Percentiles rank a stretch among this genome's conserved stretches.
These are phyloP conservation scores for Macaca nemestrina DNA, from an alignment of 2,113 vertebrate genomes.

Conservation along the genomic window DNA sequence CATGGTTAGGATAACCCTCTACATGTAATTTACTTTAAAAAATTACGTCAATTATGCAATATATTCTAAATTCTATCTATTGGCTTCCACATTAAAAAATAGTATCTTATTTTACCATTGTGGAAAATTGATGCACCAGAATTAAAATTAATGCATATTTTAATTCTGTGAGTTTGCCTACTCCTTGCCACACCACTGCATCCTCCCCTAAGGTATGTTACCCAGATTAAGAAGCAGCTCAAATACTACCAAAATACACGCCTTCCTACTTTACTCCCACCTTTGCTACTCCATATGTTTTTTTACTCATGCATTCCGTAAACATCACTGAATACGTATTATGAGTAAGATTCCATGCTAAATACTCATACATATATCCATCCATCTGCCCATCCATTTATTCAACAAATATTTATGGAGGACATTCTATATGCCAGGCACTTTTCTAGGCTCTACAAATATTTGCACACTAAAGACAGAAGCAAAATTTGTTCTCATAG, in stretches of 20 bases:
- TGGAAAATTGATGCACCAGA: background rate
- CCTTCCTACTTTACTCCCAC: background rate
- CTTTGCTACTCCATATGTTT: background rate
- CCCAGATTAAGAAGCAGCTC: background rate
- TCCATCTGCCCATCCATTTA: background rate
- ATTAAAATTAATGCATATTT: background rate
- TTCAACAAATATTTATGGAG: background rate
- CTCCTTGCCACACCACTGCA: background rate
- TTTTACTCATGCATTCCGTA: background rate
- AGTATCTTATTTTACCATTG: background rate
- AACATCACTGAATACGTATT: background rate
- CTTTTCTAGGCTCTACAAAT: background rate
- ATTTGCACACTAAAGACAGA: background rate
- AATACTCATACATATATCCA: background rate
- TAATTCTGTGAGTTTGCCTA: background rate
- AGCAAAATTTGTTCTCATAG: background rate
- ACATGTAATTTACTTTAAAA: background rate
- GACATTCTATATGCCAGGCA: background rate
- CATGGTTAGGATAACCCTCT: background rate
- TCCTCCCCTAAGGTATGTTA: background rate
- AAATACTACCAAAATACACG: background rate
- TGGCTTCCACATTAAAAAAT: slow-evolving; percentile 12
- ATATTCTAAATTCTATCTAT: slow-evolving; percentile 29
- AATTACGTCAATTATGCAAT: background rate
- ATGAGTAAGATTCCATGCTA: background rate